Conservation (phyloP, 2,797 vertebrate genomes). For the Phylloscopus collybita region DNA sequence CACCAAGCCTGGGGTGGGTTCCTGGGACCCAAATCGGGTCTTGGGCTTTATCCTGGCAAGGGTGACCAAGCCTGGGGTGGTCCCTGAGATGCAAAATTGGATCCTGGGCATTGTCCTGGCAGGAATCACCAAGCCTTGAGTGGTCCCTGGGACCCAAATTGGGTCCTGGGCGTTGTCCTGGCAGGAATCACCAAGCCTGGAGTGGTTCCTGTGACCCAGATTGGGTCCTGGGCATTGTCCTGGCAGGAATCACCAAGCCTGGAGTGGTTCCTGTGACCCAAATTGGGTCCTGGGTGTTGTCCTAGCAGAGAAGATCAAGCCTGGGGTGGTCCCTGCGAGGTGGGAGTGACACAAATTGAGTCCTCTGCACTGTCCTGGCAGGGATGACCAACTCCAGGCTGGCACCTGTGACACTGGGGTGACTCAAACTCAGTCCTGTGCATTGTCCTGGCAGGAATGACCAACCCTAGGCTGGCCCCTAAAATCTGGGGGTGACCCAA, state of each 20-base stretch:
- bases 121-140: fast-evolving
- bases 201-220: neutral
- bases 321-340: neutral
- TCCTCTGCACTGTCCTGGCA: no score
- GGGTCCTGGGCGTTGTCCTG: neutral
- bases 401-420: fast-evolving
- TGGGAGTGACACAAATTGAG: no score
- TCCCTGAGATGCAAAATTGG: no score
- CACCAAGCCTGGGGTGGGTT: neutral
- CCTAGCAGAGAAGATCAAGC: neutral
- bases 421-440: neutral
- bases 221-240: neutral
- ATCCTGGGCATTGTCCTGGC: neutral
- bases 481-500: neutral
- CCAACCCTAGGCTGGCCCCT: fast-evolving
- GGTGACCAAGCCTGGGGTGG: no score
- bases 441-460: neutral
- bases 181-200: fast-evolving
- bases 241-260: fast-evolving
- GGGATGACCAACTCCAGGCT: neutral
- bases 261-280: neutral
- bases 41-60: no score
- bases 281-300: fast-evolving
- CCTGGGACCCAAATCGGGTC: no score
- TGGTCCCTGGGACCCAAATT: fast-evolving